Base-by-base conservation (phyloP, 2,888 invertebrate species). In the Meghimatium bilineatum region DNA sequence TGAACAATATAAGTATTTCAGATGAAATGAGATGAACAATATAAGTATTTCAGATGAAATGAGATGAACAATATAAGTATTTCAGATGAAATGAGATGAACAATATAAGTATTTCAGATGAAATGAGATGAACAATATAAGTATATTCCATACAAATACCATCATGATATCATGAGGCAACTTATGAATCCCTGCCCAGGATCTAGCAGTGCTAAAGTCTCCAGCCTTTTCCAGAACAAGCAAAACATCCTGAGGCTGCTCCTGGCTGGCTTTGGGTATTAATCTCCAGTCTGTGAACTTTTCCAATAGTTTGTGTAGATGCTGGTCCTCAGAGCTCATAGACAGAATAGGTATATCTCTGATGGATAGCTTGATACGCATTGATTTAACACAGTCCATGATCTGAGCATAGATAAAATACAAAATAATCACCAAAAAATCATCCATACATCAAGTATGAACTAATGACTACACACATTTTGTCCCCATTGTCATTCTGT, bases 251-350 rank as follows among this genome's bases (percentile, higher is more conserved):
- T 87, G 85, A 29, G 92, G 91, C 26, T 87, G 52, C 1, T 86
- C 84, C 5, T 79, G 52, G 12, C 90, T 89, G 82, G 85, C 83
- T 69, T 83, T 82, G 36, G 89, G 87, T n/a, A 91, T 86, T 52
- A 87, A 87, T 44, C 87, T 87, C 92, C 92, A 92, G 82, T 91
- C 87, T n/a, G 87, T 87, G 84, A 91, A 89, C 36, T 85, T 79
- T 63, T 88, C 88, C 36, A 91, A 83, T 0, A 83, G 69, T 66
- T 83, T 80, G 75, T 87, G 87, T 44, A 84, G 85, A 67, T 88
- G 85, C 38, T 87, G 86, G 74, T 72, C 87, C 75, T 84, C 86
- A 86, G 76, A 85, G 86, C 49, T 89, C 67, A 85, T 85, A 23
- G 82, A 72, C 23, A 87, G 85, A 71, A 88, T 88, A 38, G 89